Evolutionary conservation across 2,888 invertebrate species (phyloP).

Genomic region (Heliconius erato): DNA sequence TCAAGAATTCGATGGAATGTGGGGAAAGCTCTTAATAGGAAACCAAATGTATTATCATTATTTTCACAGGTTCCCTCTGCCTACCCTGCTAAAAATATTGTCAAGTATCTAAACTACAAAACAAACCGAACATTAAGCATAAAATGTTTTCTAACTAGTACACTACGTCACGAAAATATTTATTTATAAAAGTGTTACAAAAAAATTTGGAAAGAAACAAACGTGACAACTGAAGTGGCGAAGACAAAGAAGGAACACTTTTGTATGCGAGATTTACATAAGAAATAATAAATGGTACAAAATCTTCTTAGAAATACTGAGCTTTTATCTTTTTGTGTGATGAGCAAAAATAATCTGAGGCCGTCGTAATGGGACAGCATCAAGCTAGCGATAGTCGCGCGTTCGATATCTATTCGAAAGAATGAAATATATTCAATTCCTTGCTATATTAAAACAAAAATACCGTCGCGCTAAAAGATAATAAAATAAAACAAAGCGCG

Average conservation of each 20-base stretch:
- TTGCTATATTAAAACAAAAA: too few relatives aligned
- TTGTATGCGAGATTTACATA: constrained; percentile 18
- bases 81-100: background rate
- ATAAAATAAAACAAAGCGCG: too few relatives aligned
- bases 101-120: background rate
- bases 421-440: too few relatives aligned
- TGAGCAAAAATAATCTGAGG: background rate
- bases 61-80: background rate
- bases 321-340: background rate
- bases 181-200: constrained; percentile 17
- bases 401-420: too few relatives aligned
- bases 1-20: background rate
- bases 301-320: background rate
- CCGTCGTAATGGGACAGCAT: too few relatives aligned
- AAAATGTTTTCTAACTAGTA: too few relatives aligned
- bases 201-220: constrained; percentile 11
- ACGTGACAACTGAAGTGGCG: constrained; percentile 5
- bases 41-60: background rate
- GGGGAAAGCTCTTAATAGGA: too few relatives aligned
- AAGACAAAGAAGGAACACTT: constrained; percentile 1
- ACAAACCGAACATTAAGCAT: background rate
- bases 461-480: too few relatives aligned
- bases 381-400: too few relatives aligned
- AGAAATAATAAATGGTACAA: background rate
- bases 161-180: background rate